phyloP scores from a whole-genome alignment of 2,113 vertebrate genomes.

The Taxidea taxus region DNA sequence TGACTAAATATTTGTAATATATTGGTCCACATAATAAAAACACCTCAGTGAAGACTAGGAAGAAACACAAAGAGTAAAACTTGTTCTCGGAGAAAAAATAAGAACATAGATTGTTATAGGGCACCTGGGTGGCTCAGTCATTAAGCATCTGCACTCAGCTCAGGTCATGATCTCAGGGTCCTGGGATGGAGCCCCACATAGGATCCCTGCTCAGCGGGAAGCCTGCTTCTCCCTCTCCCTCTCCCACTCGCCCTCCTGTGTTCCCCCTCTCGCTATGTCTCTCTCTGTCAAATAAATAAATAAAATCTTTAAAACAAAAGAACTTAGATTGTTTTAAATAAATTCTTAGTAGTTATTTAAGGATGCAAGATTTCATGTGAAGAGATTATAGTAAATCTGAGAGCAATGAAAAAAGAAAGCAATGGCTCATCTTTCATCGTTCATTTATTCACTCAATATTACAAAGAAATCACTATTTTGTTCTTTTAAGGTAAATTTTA shows the following conservation, averaged over 20 bases:
- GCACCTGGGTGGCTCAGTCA: too few relatives aligned
- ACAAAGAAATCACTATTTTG: not conserved
- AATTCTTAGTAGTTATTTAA: not conserved
- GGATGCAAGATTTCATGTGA: not conserved
- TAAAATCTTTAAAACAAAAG: not conserved
- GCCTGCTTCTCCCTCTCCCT: too few relatives aligned
- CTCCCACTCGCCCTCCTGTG: too few relatives aligned
- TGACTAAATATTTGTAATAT: not conserved
- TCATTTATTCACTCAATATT: not conserved
- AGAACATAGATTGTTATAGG: not conserved
- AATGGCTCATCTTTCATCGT: not conserved
- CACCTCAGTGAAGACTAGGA: not conserved
- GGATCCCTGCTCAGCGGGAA: too few relatives aligned
- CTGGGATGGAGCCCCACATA: too few relatives aligned
- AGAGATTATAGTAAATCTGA: not conserved
- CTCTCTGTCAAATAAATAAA: too few relatives aligned
- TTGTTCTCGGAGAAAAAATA: not conserved
- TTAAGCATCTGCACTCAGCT: too few relatives aligned
- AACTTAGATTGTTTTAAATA: not conserved
- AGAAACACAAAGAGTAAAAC: not conserved
- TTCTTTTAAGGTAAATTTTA: not conserved
- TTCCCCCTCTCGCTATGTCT: too few relatives aligned
- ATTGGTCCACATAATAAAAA: not conserved
- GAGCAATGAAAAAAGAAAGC: not conserved
- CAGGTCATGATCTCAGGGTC: too few relatives aligned